Conservation (phyloP, 2,797 vertebrate genomes). For the Momotus momota region DNA sequence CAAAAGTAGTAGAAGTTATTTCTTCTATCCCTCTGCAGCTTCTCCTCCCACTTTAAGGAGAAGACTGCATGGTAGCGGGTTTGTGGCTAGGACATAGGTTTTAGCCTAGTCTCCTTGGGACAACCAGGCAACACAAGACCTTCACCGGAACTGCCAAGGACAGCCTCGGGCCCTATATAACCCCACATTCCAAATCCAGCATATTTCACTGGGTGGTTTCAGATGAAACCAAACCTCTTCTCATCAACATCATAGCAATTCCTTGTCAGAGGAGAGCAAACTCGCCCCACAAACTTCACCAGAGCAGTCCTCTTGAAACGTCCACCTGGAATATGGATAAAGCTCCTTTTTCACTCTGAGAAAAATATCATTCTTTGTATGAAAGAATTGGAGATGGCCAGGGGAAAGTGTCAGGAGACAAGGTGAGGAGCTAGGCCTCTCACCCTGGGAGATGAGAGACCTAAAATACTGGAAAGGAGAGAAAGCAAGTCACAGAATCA, state of each 20-base stretch:
- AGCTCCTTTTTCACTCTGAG: not conserved
- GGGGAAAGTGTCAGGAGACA: not conserved
- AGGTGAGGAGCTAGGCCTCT: not conserved
- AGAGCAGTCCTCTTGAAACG: not conserved
- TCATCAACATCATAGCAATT: not conserved
- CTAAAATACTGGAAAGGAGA: not conserved
- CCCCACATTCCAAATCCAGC: not conserved
- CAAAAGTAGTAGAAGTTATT: not conserved
- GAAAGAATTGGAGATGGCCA: not conserved
- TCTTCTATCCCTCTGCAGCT: not conserved
- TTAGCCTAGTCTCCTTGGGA: not conserved
- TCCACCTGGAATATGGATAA: not conserved
- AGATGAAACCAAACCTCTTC: not conserved
- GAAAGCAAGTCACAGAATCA: not conserved
- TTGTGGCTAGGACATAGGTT: not conserved
- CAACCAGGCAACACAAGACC: not conserved
- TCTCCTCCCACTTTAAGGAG: not conserved
- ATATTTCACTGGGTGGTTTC: not conserved
- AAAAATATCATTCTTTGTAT: rapidly evolving
- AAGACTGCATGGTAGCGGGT: not conserved
- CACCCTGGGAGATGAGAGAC: not conserved
- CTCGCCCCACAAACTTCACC: not conserved
- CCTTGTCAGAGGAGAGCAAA: not conserved
- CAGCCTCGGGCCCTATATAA: not conserved
- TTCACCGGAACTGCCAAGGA: not conserved